phyloP scores from a whole-genome alignment of 2,113 vertebrate genomes.

The Alosa alosa region DNA sequence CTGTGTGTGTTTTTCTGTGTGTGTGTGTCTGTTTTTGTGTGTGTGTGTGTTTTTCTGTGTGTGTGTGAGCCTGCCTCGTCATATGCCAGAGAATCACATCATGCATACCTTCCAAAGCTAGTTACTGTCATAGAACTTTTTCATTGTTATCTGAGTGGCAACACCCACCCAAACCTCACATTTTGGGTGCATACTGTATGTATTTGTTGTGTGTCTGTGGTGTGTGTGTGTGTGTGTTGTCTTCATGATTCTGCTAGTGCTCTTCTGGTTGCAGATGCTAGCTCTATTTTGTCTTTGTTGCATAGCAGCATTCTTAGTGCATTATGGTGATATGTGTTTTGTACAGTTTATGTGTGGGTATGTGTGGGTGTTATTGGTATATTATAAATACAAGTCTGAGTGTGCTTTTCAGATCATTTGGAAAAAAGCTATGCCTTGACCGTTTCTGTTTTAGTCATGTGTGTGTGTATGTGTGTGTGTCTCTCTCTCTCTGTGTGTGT shows the following conservation, averaged over 20 bases:
- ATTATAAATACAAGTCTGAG: no score
- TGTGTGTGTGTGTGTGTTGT: no score
- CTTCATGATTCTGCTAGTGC: background rate
- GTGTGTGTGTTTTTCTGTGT: slow-evolving; percentile 19
- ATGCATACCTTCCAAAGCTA: background rate
- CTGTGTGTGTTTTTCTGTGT: background rate
- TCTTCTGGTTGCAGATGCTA: background rate
- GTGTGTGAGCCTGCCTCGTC: background rate
- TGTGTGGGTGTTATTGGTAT: background rate
- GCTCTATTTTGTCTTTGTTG: background rate
- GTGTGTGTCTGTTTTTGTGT: background rate
- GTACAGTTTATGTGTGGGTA: background rate
- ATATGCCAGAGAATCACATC: background rate
- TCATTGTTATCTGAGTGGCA: background rate
- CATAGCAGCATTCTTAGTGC: background rate
- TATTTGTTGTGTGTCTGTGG: no score
- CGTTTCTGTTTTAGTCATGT: no score
- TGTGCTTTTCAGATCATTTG: no score
- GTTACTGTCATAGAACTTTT: background rate
- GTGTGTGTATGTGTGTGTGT: background rate
- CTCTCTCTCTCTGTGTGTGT: background rate
- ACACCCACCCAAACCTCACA: background rate
- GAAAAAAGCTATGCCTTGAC: no score
- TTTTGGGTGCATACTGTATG: no score
- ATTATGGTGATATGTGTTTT: background rate